Evolutionary conservation across 2,113 vertebrate species (phyloP).

Genomic region (Leptobrachium leishanense): DNA sequence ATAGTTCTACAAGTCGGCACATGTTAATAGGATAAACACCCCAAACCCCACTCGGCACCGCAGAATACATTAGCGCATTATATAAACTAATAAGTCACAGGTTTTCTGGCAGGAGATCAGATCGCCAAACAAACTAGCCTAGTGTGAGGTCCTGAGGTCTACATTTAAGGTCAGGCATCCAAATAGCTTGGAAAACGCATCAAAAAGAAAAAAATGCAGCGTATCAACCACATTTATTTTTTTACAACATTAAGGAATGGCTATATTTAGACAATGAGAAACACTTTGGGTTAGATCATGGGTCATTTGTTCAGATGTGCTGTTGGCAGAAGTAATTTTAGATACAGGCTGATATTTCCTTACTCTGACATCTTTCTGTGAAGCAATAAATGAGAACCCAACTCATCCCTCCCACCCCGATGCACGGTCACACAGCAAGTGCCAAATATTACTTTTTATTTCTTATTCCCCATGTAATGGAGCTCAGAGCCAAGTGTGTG

Average conservation of each 20-base stretch:
- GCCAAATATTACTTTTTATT: not conserved
- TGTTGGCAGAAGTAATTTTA: not conserved
- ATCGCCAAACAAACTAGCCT: not conserved
- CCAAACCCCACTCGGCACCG: too few species aligned
- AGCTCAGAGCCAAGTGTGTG: not conserved
- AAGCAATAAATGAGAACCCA: constrained; percentile 8
- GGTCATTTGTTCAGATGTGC: not conserved
- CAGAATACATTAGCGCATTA: too few species aligned
- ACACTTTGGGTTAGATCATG: not conserved
- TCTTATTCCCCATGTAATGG: not conserved
- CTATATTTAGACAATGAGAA: constrained; percentile 8
- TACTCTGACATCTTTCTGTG: not conserved
- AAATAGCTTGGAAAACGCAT: not conserved
- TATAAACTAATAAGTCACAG: too few species aligned
- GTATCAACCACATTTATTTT: not conserved
- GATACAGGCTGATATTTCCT: constrained; percentile 9
- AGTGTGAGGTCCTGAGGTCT: not conserved
- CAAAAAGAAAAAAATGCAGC: not conserved
- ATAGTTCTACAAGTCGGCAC: too few species aligned
- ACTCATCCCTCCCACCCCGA: not conserved
- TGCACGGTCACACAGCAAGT: not conserved
- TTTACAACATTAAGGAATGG: not conserved
- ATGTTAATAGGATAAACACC: too few species aligned
- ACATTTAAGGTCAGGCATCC: not conserved
- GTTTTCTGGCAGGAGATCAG: not conserved